Evolutionary conservation across 2,797 vertebrate genomes (phyloP), one percentile per base, ranked within the genome.

Genomic region (Glossophaga mutica): DNA sequence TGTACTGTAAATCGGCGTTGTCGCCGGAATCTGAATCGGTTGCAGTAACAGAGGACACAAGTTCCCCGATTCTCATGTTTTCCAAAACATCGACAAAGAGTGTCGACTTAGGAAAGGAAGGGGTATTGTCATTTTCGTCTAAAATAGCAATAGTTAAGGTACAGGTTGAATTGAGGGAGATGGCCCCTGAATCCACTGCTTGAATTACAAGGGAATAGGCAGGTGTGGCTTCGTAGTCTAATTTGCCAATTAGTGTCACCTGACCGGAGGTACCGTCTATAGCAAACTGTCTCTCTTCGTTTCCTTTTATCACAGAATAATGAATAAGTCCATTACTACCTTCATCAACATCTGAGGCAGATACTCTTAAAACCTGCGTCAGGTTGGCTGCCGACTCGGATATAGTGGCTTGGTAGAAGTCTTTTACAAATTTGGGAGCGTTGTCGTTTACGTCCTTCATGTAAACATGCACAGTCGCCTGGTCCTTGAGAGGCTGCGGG

Each of bases 371-470:
- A 50, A 99, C 98, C 26, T 99, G 99, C 0, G 99, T 99, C 98
- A 99, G 97, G 96, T 99, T 99, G 77, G 97, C 99, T 74, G 99
- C 99, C 0, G 98, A 98, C 98, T 99, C 99, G 0, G 99, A 99
- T 97, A 99, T 98, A 12, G 99, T 99, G 86, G 99, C 99, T 98
- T 99, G 99, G 98, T 99, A 99, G 93, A 99, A 98, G 98, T 99
- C 99, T 98, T 99, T 99, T 74, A 99, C 98, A 98, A 99, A 99
- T 88, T 99, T 99, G 34, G 99, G 99, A 4, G 98, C 94, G 48
- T 99, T 99, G 98, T 99, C 99, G 86, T 99, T 99, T 94, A 99
- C 99, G 97, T 99, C 99, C 97, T 99, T 99, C 97, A 99, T 98
- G 95, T 99, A 99, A 96, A 99, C 99, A 71, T 99, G 99, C 44